Percentiles rank a stretch among this genome's conserved stretches.
phyloP scores from a whole-genome alignment of 2,797 vertebrate species.

The Iguana delicatissima region DNA sequence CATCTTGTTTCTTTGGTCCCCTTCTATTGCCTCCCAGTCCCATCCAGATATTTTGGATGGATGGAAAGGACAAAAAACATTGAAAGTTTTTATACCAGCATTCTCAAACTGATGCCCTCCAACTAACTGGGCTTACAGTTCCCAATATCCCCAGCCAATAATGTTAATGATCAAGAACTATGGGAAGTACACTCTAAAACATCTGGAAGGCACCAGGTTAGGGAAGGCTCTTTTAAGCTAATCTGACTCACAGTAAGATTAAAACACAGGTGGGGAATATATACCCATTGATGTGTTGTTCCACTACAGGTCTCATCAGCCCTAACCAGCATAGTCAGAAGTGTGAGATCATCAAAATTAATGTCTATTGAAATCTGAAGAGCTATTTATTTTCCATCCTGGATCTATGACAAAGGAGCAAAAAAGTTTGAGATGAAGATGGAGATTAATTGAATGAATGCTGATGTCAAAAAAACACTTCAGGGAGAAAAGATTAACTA shows the following conservation, averaged over 20 bases:
- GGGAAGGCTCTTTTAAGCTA: too few relatives aligned
- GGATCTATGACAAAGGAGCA: not conserved
- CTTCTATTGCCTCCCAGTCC: not conserved
- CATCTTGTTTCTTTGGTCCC: not conserved
- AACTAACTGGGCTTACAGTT: not conserved
- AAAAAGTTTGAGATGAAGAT: not conserved
- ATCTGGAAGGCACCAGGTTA: too few relatives aligned
- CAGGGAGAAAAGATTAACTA: not conserved
- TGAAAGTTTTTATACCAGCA: not conserved
- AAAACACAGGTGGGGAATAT: too few relatives aligned
- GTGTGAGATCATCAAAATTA: not conserved
- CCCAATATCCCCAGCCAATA: too few relatives aligned
- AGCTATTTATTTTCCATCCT: too few relatives aligned
- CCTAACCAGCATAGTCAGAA: not conserved
- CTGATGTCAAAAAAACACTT: constrained; percentile 6
- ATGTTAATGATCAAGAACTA: too few relatives aligned
- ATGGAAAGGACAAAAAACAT: not conserved
- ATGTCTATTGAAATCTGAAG: not conserved
- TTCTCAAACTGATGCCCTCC: not conserved
- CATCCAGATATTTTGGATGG: not conserved
- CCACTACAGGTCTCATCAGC: not conserved
- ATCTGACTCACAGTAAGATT: too few relatives aligned
- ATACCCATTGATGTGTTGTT: too few relatives aligned
- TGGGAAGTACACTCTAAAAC: too few relatives aligned
- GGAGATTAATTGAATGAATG: not conserved